A percentile compares a stretch with the other conserved stretches of the same genome.
Evolutionary conservation across 2,888 invertebrate genomes (phyloP).

Genomic region (Neoitamus cyanurus): DNA sequence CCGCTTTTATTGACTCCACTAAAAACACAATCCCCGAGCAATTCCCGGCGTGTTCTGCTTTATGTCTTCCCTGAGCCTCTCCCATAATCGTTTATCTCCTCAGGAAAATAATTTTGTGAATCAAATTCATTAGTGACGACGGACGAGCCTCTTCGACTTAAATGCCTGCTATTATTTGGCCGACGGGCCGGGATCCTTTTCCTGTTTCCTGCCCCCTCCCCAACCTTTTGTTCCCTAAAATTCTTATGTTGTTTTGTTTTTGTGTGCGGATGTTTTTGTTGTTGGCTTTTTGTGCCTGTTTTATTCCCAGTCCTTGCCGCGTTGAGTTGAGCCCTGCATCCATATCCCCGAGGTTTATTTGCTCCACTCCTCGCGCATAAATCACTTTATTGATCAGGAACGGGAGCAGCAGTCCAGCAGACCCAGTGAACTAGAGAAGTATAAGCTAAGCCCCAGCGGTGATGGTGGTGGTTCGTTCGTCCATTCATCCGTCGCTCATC

Average conservation of each 20-base stretch:
- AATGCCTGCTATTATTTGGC: conserved; percentile 43
- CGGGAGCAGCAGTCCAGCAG: not conserved
- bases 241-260: not conserved
- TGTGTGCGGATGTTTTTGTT: conserved; percentile 7
- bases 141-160: conserved; percentile 34
- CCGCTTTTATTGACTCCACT: conserved; percentile 25
- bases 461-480: not conserved
- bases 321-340: not conserved
- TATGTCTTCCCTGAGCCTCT: conserved; percentile 28
- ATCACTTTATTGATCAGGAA: conserved; percentile 47
- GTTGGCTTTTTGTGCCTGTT: not conserved
- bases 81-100: conserved; percentile 50
- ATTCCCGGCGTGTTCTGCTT: conserved; percentile 33
- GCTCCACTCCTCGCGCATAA: conserved; percentile 44
- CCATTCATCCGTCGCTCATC: not conserved
- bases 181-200: not conserved
- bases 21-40: conserved; percentile 24
- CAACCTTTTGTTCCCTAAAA: too few species aligned
- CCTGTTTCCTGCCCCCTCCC: too few species aligned
- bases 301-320: not conserved
- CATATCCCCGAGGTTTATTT: conserved; percentile 37
- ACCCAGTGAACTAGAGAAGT: conserved; percentile 12
- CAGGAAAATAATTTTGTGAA: conserved; percentile 47
- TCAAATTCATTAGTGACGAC: conserved; percentile 50
- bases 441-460: not conserved